Evolutionary conservation across 1,140 invertebrate species (phyloP).

Genomic region (Kradibia gibbosae): DNA sequence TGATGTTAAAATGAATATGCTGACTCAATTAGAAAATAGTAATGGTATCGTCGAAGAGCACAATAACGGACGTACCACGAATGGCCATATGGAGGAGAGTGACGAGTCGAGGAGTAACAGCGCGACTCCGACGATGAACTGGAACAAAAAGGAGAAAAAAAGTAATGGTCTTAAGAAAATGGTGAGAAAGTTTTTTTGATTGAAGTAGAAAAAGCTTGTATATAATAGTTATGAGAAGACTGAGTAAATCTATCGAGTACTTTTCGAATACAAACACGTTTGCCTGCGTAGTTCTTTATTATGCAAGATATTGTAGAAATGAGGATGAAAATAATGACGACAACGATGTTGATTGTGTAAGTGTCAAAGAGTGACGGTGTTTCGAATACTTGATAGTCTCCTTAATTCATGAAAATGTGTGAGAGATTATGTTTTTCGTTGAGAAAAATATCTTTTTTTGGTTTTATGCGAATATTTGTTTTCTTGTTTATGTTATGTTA

Average conservation of each 20-base stretch:
- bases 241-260: constrained; percentile 42
- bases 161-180: constrained; percentile 75
- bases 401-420: background rate
- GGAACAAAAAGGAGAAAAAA: constrained; percentile 73
- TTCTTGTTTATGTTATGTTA: background rate
- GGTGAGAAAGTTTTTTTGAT: constrained; percentile 79
- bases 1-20: constrained; percentile 15
- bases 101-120: constrained; percentile 73
- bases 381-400: constrained; percentile 1
- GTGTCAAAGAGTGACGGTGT: background rate
- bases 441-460: constrained; percentile 4
- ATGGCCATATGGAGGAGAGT: constrained; percentile 63
- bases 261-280: constrained; percentile 32
- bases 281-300: constrained; percentile 39
- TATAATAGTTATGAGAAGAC: constrained; percentile 43
- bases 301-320: constrained; percentile 25
- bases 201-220: constrained; percentile 56
- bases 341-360: constrained; percentile 19
- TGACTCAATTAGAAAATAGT: constrained; percentile 25
- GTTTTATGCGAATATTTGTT: constrained; percentile 18
- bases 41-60: constrained; percentile 6
- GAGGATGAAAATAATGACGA: background rate
- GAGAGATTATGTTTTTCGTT: background rate
- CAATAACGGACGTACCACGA: constrained; percentile 67
- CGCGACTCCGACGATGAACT: constrained; percentile 57